Conservation (phyloP, 2,797 vertebrate genomes). For the Cirrhinus molitorella region DNA sequence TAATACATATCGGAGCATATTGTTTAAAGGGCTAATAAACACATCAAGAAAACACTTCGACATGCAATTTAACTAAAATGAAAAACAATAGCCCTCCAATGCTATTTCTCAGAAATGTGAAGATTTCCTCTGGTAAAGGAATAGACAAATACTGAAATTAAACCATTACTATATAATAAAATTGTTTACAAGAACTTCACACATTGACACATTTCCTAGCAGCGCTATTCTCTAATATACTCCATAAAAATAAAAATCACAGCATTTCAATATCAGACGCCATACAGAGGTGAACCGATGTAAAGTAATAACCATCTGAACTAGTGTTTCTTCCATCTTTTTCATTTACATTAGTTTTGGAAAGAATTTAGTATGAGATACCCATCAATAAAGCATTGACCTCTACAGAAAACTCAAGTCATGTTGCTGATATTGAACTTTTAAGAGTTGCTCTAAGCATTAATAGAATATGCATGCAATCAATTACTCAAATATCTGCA, state of each 20-base stretch:
- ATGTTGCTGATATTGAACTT: background rate
- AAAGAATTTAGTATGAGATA: background rate
- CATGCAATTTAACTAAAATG: background rate
- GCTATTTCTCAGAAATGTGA: background rate
- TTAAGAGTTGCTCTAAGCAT: background rate
- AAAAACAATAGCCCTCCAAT: background rate
- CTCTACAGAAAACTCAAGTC: background rate
- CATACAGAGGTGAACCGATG: background rate
- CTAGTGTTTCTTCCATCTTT: background rate
- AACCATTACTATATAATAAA: background rate
- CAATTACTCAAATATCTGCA: background rate
- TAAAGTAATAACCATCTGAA: background rate
- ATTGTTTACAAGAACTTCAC: background rate
- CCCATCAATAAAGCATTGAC: background rate
- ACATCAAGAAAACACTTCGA: background rate
- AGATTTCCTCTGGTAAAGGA: background rate
- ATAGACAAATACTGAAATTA: background rate
- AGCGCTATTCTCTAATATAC: background rate
- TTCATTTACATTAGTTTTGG: background rate
- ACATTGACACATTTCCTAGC: background rate
- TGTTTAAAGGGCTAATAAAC: conserved; percentile 5
- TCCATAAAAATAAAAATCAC: conserved; percentile 14
- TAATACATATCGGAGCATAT: background rate
- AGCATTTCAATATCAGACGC: background rate
- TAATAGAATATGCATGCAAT: background rate